phyloP scores from a whole-genome alignment of 2,797 vertebrate species.

The Megaceryle alcyon region DNA sequence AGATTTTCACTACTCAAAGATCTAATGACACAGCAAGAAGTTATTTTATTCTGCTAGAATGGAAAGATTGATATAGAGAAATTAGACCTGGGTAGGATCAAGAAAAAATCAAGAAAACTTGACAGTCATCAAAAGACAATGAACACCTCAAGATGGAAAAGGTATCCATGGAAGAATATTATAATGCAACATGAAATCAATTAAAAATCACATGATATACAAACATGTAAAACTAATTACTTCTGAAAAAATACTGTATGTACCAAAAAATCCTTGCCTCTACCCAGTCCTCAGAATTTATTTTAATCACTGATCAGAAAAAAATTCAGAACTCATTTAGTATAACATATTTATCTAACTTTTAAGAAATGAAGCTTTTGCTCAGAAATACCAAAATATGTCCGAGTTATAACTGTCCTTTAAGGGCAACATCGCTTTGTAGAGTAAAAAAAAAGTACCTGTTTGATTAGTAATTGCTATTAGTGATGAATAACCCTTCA shows the following conservation, averaged over 20 bases:
- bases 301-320: background rate
- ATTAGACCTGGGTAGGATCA: background rate
- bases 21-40: background rate
- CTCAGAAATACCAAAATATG: slow-evolving; percentile 29
- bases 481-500: slow-evolving; percentile 41
- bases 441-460: slow-evolving; percentile 7
- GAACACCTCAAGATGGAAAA: background rate
- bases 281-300: background rate
- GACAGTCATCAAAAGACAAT: background rate
- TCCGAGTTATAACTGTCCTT: slow-evolving; percentile 40
- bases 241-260: background rate
- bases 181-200: background rate
- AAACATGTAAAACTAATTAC: background rate
- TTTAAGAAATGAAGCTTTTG: slow-evolving; percentile 37
- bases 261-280: background rate
- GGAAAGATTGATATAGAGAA: background rate
- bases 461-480: slow-evolving; percentile 52
- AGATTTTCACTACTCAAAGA: background rate
- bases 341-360: slow-evolving; percentile 30
- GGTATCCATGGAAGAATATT: background rate
- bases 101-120: background rate
- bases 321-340: slow-evolving; percentile 5
- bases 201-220: background rate
- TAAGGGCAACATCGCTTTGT: slow-evolving; percentile 43
- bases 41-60: background rate